phyloP scores from a whole-genome alignment of 1,140 invertebrate species.

The Bombus superbus region DNA sequence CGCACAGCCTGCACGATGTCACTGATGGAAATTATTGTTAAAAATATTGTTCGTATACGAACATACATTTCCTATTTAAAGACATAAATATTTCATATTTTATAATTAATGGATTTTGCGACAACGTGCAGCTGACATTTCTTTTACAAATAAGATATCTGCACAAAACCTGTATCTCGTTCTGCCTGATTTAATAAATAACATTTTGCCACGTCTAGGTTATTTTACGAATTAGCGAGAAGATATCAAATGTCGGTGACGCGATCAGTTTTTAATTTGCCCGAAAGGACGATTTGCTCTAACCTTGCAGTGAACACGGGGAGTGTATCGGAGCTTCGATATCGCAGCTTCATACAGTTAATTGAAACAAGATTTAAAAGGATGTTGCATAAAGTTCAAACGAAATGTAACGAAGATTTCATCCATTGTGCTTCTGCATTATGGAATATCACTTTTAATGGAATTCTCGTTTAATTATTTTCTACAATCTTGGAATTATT shows the following conservation, averaged over 20 bases:
- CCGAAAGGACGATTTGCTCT: not conserved
- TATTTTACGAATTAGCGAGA: not conserved
- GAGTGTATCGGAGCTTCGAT: too few relatives aligned
- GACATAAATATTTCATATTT: not conserved
- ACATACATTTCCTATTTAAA: not conserved
- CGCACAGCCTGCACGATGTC: not conserved
- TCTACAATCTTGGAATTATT: not conserved
- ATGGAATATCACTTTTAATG: not conserved
- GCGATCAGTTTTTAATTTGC: not conserved
- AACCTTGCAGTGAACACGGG: too few relatives aligned
- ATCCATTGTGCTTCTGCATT: not conserved
- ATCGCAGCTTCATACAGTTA: not conserved
- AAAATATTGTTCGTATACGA: not conserved
- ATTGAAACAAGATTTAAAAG: conserved; percentile 3
- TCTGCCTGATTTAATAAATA: too few relatives aligned
- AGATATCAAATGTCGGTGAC: not conserved
- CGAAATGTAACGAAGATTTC: not conserved
- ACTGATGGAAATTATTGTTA: not conserved
- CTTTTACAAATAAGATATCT: not conserved
- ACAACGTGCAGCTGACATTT: not conserved
- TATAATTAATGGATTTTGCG: not conserved
- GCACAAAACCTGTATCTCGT: not conserved
- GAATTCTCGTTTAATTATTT: not conserved
- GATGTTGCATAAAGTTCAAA: not conserved
- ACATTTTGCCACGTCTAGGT: too few relatives aligned